These are phyloP conservation scores for Galleria mellonella DNA, from an alignment of 1,140 invertebrate species.

Conservation along the genomic window DNA sequence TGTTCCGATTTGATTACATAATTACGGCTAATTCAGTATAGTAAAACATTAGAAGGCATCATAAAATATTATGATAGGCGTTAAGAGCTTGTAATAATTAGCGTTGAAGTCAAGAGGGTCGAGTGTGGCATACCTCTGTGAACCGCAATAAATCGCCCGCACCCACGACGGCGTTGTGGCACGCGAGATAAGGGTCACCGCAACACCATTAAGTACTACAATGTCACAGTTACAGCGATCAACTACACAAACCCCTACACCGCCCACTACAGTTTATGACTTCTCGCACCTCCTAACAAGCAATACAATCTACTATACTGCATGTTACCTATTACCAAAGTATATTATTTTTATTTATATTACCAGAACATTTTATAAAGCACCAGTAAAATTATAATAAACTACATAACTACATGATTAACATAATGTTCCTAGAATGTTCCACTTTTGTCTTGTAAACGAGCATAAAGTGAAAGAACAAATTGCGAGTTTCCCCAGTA, in stretches of 20 bases:
- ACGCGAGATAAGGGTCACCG: slow-evolving; percentile 58
- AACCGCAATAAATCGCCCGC: slow-evolving; percentile 52
- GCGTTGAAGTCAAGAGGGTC: slow-evolving; percentile 37
- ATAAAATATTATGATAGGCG: slow-evolving; percentile 5
- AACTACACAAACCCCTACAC: slow-evolving; percentile 19
- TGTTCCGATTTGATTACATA: too few species aligned
- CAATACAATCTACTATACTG: not conserved
- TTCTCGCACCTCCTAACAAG: slow-evolving; percentile 20
- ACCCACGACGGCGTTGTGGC: slow-evolving; percentile 36
- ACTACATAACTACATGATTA: slow-evolving; percentile 65
- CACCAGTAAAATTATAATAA: slow-evolving; percentile 37
- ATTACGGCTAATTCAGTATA: not conserved
- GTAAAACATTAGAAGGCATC: not conserved
- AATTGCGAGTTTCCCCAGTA: slow-evolving; percentile 73
- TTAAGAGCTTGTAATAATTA: slow-evolving; percentile 34
- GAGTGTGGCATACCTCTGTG: slow-evolving; percentile 35
- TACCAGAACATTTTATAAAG: not conserved
- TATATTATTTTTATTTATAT: not conserved
- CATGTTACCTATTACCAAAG: not conserved
- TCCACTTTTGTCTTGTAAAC: slow-evolving; percentile 74
- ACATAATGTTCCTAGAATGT: slow-evolving; percentile 72
- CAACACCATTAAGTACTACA: slow-evolving; percentile 41
- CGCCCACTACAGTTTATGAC: slow-evolving; percentile 30
- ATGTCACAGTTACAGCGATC: slow-evolving; percentile 26
- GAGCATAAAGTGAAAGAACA: slow-evolving; percentile 74